Evolutionary conservation across 1,140 invertebrate species (phyloP), one percentile per base, ranked within the genome.

Genomic region (Neoseiulus cucumeris): DNA sequence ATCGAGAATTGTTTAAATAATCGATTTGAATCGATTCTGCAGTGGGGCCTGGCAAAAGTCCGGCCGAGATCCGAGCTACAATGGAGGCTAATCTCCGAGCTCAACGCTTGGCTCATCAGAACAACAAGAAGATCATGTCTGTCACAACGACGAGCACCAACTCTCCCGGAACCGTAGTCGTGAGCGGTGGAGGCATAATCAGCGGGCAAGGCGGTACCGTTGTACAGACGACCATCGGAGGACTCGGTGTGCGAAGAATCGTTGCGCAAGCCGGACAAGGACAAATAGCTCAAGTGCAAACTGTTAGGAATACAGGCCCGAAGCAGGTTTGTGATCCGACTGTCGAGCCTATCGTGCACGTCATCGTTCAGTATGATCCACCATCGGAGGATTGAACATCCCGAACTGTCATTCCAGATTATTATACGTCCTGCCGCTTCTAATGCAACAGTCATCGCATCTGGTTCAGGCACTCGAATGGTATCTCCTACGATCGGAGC

Each of bases 61-160:
- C 85, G 0, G 85, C 87, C 65, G 87, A 91, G 71, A 84, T 90
- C 44, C 90, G 90, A 73, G 89, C 91, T 66, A 88, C 91, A 73
- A 84, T 91, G 82, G 90, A 93, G 72, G 86, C 88, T 68, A 87
- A 92, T 70, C 75, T 92, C 33, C 83, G 87, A 51, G 79, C 89
- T 69, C 90, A 94, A 73, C 75, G 89, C 66, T 83, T 86, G 20
- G 88, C 86, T 1, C 84, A 91, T 75, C 87, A 90, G 71, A 87
- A 51, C 29, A 7, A 39, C 30, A 9, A 51, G 18, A 18, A 65
- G 22, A 4, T 51, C 41, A 2, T 44, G 44, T 42, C 44, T 59
- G 17, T 17, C 20, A 51, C 39, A 7, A 30, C 25, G 17, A 9
- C 33, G 12, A 20, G 7, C 33, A 67, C n/a, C 12, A 18, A 4